phyloP scores from a whole-genome alignment of 2,888 invertebrate genomes.

The Rhingia campestris region DNA sequence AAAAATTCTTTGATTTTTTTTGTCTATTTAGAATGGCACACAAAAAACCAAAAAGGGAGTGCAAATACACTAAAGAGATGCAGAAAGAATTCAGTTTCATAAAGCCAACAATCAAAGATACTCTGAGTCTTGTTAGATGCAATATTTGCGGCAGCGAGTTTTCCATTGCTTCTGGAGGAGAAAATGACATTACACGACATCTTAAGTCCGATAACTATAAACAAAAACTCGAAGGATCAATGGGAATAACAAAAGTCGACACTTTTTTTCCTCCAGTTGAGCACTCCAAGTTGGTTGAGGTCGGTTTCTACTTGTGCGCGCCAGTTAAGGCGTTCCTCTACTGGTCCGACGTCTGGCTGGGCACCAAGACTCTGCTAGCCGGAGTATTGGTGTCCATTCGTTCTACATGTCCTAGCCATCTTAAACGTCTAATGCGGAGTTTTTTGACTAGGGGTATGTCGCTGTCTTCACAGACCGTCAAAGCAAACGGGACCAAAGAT shows the following conservation, averaged over 20 bases:
- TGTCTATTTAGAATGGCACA: slow-evolving; percentile 10
- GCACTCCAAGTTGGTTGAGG: too few species aligned
- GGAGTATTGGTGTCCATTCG: too few species aligned
- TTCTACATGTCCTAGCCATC: too few species aligned
- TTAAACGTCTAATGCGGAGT: too few species aligned
- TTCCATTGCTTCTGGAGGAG: slow-evolving; percentile 19
- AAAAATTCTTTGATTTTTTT: neutral
- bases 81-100: slow-evolving; percentile 7
- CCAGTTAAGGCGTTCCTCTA: too few species aligned
- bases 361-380: too few species aligned
- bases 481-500: too few species aligned
- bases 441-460: too few species aligned
- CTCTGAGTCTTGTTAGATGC: slow-evolving; percentile 18
- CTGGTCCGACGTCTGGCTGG: too few species aligned
- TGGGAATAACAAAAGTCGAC: slow-evolving; percentile 4
- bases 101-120: slow-evolving; percentile 3
- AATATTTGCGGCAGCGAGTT: slow-evolving; percentile 27
- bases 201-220: slow-evolving; percentile 26
- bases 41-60: slow-evolving; percentile 19
- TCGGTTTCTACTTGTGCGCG: too few species aligned
- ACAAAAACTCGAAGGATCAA: slow-evolving; percentile 6
- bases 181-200: slow-evolving; percentile 18
- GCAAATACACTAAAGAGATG: slow-evolving; percentile 15
- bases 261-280: slow-evolving; percentile 29
- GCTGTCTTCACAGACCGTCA: too few species aligned